phyloP scores from a whole-genome alignment of 2,113 vertebrate genomes.

The Bos taurus region DNA sequence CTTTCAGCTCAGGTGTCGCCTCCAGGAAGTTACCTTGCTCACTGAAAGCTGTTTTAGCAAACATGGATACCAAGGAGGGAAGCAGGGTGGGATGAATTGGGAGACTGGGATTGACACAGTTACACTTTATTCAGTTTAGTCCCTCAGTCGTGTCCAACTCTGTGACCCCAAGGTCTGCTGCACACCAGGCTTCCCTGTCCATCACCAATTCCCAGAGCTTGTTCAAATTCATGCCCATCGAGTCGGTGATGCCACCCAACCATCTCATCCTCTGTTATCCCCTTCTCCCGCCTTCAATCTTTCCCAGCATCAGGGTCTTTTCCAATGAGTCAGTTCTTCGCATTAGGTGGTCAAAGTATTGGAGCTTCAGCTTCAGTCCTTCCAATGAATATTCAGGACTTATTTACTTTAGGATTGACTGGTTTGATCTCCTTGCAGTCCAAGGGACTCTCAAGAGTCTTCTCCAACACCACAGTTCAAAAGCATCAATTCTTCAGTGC shows the following conservation, averaged over 20 bases:
- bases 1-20: neutral
- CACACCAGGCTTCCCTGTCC: neutral
- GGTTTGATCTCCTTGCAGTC: neutral
- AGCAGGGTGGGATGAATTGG: neutral
- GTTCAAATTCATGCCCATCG: neutral
- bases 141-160: neutral
- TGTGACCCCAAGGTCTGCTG: neutral
- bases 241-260: neutral
- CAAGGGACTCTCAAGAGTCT: neutral
- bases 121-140: neutral
- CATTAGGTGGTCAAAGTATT: neutral
- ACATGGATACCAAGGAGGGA: neutral
- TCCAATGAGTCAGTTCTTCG: neutral
- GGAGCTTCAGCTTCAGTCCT: neutral
- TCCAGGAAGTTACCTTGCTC: neutral
- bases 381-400: neutral
- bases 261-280: neutral
- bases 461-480: neutral
- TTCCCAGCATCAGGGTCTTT: neutral
- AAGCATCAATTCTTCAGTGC: neutral
- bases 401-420: neutral
- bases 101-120: neutral
- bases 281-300: neutral
- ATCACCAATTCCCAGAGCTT: neutral
- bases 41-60: neutral